Conservation (phyloP, 2,888 invertebrate species). For the Tricholauxania praeusta region DNA sequence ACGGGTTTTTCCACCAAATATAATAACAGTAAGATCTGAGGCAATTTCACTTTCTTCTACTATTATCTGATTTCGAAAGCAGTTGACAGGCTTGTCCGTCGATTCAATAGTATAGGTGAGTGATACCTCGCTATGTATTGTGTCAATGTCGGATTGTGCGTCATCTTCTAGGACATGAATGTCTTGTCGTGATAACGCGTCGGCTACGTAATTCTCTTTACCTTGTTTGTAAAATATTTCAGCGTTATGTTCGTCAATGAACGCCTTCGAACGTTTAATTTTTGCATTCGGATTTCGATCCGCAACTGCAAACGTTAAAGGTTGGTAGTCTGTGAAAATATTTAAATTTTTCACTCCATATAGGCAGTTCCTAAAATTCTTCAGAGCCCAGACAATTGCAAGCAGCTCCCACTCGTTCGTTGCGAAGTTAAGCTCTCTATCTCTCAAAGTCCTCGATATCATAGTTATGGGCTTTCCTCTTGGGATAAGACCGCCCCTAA, state of each 20-base stretch:
- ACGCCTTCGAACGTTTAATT: constrained; percentile 24
- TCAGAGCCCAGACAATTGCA: constrained; percentile 58
- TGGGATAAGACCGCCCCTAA: constrained; percentile 35
- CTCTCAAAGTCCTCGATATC: constrained; percentile 31
- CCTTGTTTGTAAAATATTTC: constrained; percentile 39
- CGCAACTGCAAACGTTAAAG: constrained; percentile 22
- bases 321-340: constrained; percentile 36
- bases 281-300: constrained; percentile 19
- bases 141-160: constrained; percentile 17
- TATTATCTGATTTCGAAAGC: constrained; percentile 47
- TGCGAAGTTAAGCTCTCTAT: constrained; percentile 29
- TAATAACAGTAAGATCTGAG: constrained; percentile 22
- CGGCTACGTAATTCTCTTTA: constrained; percentile 41
- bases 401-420: constrained; percentile 53
- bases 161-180: constrained; percentile 37
- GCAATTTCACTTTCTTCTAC: constrained; percentile 38
- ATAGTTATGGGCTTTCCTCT: constrained; percentile 31
- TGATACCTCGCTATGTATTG: constrained; percentile 41
- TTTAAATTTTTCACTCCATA: constrained; percentile 53
- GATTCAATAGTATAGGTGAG: constrained; percentile 44
- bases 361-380: constrained; percentile 60
- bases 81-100: constrained; percentile 46
- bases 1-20: constrained; percentile 42
- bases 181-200: constrained; percentile 39
- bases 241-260: constrained; percentile 30